Conservation (phyloP, 2,113 vertebrate genomes). For the Heterocephalus glaber region DNA sequence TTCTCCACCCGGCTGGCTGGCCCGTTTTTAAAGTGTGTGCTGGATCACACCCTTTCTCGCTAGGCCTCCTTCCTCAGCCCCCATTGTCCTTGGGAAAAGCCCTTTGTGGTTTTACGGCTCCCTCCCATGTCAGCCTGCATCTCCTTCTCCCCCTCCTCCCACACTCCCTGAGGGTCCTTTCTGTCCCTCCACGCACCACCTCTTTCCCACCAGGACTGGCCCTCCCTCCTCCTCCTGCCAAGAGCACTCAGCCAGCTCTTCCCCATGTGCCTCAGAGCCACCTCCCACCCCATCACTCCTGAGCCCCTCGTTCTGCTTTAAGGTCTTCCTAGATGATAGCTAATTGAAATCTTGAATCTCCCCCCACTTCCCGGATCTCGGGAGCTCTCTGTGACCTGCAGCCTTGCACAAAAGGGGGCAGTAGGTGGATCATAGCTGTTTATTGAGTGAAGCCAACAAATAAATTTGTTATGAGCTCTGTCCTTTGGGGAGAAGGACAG, state of each 20-base stretch:
- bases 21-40: background rate
- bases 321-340: background rate
- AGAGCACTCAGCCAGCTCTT: background rate
- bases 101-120: background rate
- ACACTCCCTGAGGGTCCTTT: too few species aligned
- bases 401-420: too few species aligned
- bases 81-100: background rate
- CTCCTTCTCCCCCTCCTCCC: background rate
- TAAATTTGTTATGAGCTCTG: background rate
- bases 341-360: background rate
- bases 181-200: background rate
- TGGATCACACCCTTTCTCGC: background rate
- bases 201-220: background rate
- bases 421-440: background rate
- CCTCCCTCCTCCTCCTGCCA: background rate
- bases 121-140: background rate
- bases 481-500: background rate
- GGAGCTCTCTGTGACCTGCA: background rate
- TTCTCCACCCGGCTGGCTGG: background rate
- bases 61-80: background rate
- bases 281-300: accelerated
- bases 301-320: background rate
- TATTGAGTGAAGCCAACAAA: background rate
- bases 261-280: background rate
- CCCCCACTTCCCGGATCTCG: background rate